Evolutionary conservation across 2,888 invertebrate genomes (phyloP), one percentile per base, ranked within the genome.

Genomic region (Aleiodes alternator): DNA sequence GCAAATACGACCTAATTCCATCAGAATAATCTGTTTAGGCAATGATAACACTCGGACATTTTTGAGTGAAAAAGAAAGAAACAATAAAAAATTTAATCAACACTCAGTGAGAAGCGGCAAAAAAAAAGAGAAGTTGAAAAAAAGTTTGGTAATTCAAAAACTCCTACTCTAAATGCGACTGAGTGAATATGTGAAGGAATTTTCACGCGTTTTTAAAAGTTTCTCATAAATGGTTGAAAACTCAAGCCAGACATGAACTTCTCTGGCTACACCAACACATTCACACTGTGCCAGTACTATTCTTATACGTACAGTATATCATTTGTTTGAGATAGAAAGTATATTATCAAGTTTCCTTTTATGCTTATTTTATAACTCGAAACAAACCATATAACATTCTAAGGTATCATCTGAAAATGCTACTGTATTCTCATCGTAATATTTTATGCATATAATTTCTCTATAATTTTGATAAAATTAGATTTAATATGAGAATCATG

Each of bases 331-430:
- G 76, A 80, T 78, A 76, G 80, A 80, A 76, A 80, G 75, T 76
- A 59, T 77, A 78, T 83, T 82, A 82, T 82, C 82, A 80, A 82
- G 82, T 80, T 83, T 81, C 78, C 77, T 78, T 75, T 75, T 78
- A 78, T 76, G 80, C 80, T 80, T 83, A 82, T 82, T 83, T 82
- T 78, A 79, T 80, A 78, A 76, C 76, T 73, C 43, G 23, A 66
- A 43, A 43, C 43, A 43, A 43, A 43, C 7, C 43, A 8, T 43
- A 0, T 9, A 43, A 43, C 43, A 43, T 43, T 3, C 9, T 8
- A 9, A 11, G 43, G 43, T 43, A 43, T 43, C 9, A 11, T 43
- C 3, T 43, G 43, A 9, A 34, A 23, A 23, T 23, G 23, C 2
- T 23, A 23, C 23, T 23, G 0, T 34, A 6, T 34, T 34, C 6